Evolutionary conservation across 2,888 invertebrate genomes (phyloP).

Genomic region (Drosophila neotestacea): DNA sequence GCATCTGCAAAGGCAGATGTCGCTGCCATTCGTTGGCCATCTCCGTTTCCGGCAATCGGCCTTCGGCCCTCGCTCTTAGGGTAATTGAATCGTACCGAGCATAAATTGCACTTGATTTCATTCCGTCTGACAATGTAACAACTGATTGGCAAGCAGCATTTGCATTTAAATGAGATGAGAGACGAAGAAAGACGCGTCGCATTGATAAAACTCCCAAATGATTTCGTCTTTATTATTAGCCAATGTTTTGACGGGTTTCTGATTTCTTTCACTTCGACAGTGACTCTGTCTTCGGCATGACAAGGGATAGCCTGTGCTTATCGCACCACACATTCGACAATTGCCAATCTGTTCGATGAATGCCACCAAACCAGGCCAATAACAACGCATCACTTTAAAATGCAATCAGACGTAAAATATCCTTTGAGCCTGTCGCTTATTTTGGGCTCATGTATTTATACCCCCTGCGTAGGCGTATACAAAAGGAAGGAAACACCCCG

Average conservation of each 20-base stretch:
- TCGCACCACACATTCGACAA: conserved; percentile 38
- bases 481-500: conserved; percentile 7
- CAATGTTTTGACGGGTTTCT: conserved; percentile 17
- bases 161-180: conserved; percentile 63
- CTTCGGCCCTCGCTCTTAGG: conserved; percentile 1
- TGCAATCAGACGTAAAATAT: conserved; percentile 73
- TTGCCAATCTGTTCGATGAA: conserved; percentile 51
- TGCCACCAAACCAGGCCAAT: conserved; percentile 44
- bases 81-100: conserved; percentile 61
- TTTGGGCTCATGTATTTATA: conserved; percentile 51
- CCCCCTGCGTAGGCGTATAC: conserved; percentile 15
- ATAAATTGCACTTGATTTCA: conserved; percentile 68
- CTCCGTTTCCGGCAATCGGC: conserved; percentile 48
- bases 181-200: conserved; percentile 2
- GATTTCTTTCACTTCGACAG: not conserved
- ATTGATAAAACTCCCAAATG: conserved; percentile 27
- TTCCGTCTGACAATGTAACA: conserved; percentile 40
- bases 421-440: conserved; percentile 61
- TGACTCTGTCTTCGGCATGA: conserved; percentile 9
- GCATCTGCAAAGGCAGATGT: conserved; percentile 32
- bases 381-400: conserved; percentile 66
- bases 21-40: conserved; percentile 34
- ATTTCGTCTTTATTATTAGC: conserved; percentile 50
- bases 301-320: conserved; percentile 33
- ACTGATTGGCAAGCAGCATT: conserved; percentile 62